Evolutionary conservation across 1,140 invertebrate species (phyloP).

Genomic region (Charaxes varanes): DNA sequence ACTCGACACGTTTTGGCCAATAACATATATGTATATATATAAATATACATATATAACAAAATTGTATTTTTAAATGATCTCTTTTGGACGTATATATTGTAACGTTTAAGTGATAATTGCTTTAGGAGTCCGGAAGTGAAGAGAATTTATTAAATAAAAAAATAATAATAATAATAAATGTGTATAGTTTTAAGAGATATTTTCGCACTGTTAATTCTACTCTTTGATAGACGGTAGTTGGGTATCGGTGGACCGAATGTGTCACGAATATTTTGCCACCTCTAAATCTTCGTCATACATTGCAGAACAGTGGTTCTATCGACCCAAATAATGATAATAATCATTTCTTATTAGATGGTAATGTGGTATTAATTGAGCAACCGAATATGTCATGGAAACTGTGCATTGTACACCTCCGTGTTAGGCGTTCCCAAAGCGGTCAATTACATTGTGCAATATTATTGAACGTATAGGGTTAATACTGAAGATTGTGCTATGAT

Average conservation of each 20-base stretch:
- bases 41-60: slow-evolving; percentile 38
- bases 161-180: slow-evolving; percentile 6
- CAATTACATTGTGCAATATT: too few relatives aligned
- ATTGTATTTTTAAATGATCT: slow-evolving; percentile 72
- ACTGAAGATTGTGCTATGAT: too few relatives aligned
- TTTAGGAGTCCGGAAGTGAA: slow-evolving; percentile 69
- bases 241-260: slow-evolving; percentile 9
- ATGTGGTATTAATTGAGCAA: too few relatives aligned
- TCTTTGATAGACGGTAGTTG: slow-evolving; percentile 48
- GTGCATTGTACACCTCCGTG: too few relatives aligned
- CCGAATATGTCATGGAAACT: too few relatives aligned
- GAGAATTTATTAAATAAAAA: slow-evolving; percentile 66
- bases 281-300: too few relatives aligned
- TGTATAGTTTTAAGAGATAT: slow-evolving; percentile 65
- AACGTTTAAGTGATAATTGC: slow-evolving; percentile 50
- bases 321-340: too few relatives aligned
- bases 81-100: slow-evolving; percentile 41
- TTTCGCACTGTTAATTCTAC: slow-evolving; percentile 69
- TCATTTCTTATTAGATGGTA: too few relatives aligned
- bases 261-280: slow-evolving; percentile 14
- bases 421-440: too few relatives aligned
- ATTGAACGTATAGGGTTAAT: too few relatives aligned
- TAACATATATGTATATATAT: slow-evolving; percentile 31
- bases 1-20: slow-evolving; percentile 58
- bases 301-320: too few relatives aligned